These are phyloP conservation scores for Xiphydria camelus DNA, from an alignment of 2,888 invertebrate genomes.

Conservation along the genomic window DNA sequence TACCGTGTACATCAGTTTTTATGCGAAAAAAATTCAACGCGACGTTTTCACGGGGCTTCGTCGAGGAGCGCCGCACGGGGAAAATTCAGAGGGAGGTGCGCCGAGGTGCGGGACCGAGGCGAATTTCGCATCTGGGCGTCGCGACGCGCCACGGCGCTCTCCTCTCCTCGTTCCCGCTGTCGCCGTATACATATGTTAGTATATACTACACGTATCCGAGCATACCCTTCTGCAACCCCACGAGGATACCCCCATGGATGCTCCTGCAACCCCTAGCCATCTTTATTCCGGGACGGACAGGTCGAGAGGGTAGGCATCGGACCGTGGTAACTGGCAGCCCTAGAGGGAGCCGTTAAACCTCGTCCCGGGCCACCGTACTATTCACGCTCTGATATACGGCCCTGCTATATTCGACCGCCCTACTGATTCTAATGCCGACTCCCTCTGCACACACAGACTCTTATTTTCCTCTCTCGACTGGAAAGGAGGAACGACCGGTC, in stretches of 20 bases:
- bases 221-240: conserved; percentile 40
- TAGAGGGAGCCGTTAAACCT: conserved; percentile 57
- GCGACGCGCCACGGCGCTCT: not conserved
- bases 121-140: not conserved
- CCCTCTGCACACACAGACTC: no score
- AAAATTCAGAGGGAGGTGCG: no score
- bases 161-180: not conserved
- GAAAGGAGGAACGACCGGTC: no score
- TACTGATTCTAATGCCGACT: conserved; percentile 41
- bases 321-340: conserved; percentile 56
- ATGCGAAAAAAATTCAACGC: no score
- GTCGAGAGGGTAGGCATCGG: conserved; percentile 57
- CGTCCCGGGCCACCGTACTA: conserved; percentile 45
- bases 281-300: conserved; percentile 54
- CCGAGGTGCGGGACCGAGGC: not conserved
- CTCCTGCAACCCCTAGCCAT: conserved; percentile 41
- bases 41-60: no score
- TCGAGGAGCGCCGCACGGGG: no score
- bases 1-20: no score
- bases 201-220: conserved; percentile 1
- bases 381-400: conserved; percentile 50
- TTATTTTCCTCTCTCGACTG: no score
- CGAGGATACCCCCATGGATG: conserved; percentile 39
- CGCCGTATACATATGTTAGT: conserved; percentile 6
- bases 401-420: conserved; percentile 37